Base-by-base conservation (phyloP, 2,797 vertebrate genomes). In the Huso huso region DNA sequence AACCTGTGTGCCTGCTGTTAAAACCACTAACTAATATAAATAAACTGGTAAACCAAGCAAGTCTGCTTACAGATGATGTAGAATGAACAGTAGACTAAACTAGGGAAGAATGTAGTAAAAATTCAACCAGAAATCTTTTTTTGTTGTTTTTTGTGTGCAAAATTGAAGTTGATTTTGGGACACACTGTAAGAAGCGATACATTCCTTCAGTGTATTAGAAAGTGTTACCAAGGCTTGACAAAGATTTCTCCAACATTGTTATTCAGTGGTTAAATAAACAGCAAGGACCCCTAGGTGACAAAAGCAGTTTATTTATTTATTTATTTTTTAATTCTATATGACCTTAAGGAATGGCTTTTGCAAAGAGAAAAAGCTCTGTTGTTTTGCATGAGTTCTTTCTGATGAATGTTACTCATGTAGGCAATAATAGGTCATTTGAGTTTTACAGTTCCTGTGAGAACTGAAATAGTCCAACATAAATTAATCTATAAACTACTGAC, bases 341-440 rank as follows among this genome's bases (percentile, higher is more conserved):
- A 18, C 18, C 18, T 18, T 18, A 5, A 12, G 55, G 82, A 79
- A 81, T 77, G 72, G 75, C 76, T 76, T 70, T 68, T 49, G 70
- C 78, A 74, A 75, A 51, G 63, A 82, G 80, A 72, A 81, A 81
- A 82, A 69, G 68, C 8, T 50, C 80, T 80, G 75, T 82, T 80
- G 70, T 81, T 74, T 75, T 72, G 72, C 70, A 70, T 68, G 57
- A 79, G 74, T 70, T 78, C 73, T 73, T 82, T 83, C 76, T 83
- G 81, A 83, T 81, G 76, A 83, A 85, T 82, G 76, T 71, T 66
- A 81, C 78, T 73, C 78, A 80, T 70, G 71, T 71, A 80, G 78
- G 74, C 70, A 66, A 51, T 69, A 68, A 72, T 72, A 70, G 72
- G 74, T 81, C 69, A 82, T 84, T 84, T 84, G 73, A 77, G 82